These are phyloP conservation scores for Brachyptera risi DNA, from an alignment of 2,888 invertebrate genomes.

Conservation along the genomic window DNA sequence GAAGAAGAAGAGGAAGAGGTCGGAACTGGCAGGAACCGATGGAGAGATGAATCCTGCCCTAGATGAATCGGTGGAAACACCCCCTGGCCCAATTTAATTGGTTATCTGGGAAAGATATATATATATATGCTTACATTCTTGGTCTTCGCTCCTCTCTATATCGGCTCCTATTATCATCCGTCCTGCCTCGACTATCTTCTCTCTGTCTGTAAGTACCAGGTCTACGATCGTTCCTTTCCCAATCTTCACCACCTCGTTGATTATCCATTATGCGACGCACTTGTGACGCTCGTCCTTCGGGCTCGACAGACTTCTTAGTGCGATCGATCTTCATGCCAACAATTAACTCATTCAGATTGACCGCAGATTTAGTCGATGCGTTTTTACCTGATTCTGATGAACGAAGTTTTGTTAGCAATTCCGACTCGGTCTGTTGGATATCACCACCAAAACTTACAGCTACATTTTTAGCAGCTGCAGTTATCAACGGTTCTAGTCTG, in stretches of 20 bases:
- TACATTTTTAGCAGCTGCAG: not conserved
- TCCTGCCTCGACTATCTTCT: not conserved
- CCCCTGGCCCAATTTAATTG: too few relatives aligned
- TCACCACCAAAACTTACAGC: conserved; percentile 3
- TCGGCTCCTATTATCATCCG: not conserved
- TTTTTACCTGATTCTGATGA: not conserved
- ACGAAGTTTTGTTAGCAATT: not conserved
- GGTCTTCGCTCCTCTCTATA: not conserved
- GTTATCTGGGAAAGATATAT: too few relatives aligned
- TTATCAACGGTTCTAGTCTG: not conserved
- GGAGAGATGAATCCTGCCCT: too few relatives aligned
- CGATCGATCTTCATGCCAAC: conserved; percentile 69
- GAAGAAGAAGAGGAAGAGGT: too few relatives aligned
- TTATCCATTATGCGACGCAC: conserved; percentile 23
- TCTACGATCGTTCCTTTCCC: not conserved
- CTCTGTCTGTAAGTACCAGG: not conserved
- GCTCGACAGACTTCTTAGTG: not conserved
- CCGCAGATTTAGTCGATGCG: not conserved
- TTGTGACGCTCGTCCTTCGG: conserved; percentile 31
- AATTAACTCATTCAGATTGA: conserved; percentile 59
- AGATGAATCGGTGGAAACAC: too few relatives aligned
- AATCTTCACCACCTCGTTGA: not conserved
- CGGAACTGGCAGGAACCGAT: too few relatives aligned
- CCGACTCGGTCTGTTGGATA: not conserved
- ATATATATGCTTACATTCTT: too few relatives aligned